Base-by-base conservation (phyloP, 23 tunicate species). In the Halocynthia aurantium region DNA sequence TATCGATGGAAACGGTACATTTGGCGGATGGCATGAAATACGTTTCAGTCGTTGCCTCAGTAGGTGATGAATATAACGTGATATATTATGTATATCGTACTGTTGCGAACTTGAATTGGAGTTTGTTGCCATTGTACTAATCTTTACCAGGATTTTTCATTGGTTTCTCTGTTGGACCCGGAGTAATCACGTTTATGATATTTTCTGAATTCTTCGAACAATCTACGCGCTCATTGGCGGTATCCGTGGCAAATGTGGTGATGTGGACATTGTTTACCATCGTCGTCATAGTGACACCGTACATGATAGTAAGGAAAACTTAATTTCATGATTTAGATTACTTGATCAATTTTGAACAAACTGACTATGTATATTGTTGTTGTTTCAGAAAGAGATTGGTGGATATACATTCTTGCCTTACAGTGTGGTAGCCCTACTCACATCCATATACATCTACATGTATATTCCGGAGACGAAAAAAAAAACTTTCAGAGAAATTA, bases 321-420 rank as follows among this genome's bases (percentile, higher is more conserved):
- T 72, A 31, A 31, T 31, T n/a, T 31, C 44, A 31, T 4, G 44
- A 31, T 31, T 31, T 31, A 4, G 44, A 31, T 31, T 31, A 31
- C 44, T 31, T 31, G 44, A 31, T 31, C 44, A 31, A 31, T 31
- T 4, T 31, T 31, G 44, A 31, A 31, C 1, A 31, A 31, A 31
- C 4, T 31, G 4, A 31, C 44, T 31, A 31, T 31, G 2, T 31
- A 31, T 31, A 31, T 31, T 31, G 44, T 31, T 31, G 44, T 31
- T 31, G n/a, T 72, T 72, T 20, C 64, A 81, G 85, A 51, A 22
- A 8, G 77, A 55, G 13, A 71, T 81, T 52, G 85, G 85, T 7
- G 85, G 85, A 60, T 81, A 56, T 57, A 72, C 85, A 19, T 81
- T 69, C 58, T 17, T 81, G 17, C 85, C 85, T 57, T 81, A 51